Evolutionary conservation across 2,113 vertebrate genomes (phyloP), one percentile per base, ranked within the genome.

Genomic region (Gobiocypris rarus): DNA sequence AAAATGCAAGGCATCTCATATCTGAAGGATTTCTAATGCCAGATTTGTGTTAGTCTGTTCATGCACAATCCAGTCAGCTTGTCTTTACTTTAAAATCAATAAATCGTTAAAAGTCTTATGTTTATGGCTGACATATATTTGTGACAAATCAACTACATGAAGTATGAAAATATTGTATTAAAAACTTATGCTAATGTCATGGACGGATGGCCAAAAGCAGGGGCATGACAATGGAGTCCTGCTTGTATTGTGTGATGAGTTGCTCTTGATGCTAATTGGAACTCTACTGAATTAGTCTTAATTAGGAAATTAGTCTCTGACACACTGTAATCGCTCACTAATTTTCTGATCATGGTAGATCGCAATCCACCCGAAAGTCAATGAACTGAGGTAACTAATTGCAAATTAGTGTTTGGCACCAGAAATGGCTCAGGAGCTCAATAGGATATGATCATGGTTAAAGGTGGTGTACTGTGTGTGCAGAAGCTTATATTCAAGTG

Each of bases 401-500:
- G 38, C 10, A 41, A 41, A 77, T 77, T 56, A 41, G 28, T 26
- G 50, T 41, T 41, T 13, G 31, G 17, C 54, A n/a, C 78, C 11
- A 81, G 43, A 9, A 81, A 81, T 69, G 41, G 69, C 11, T 52
- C 3, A 13, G 17, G 9, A 15, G 52, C 73, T 26, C 50, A 19
- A 9, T 48, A 26, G 50, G 61, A 9, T n/a, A 48, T 58, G 61
- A 67, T 26, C 54, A 78, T 65, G 58, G 34, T 75, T 69, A 41
- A 78, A 24, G 28, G 22, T 74, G 22, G 45, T 67, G 43, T 58
- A 65, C 61, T 69, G 34, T 61, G 65, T 75, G 34, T 61, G 74
- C 81, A 78, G 73, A 56, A 70, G 15, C 59, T 84, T 74, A 75
- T 61, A 59, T 74, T 24, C 48, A 61, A 17, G 4, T 67, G 58